Evolutionary conservation across 2,888 invertebrate genomes (phyloP).

Genomic region (Alviniconcha strummeri): DNA sequence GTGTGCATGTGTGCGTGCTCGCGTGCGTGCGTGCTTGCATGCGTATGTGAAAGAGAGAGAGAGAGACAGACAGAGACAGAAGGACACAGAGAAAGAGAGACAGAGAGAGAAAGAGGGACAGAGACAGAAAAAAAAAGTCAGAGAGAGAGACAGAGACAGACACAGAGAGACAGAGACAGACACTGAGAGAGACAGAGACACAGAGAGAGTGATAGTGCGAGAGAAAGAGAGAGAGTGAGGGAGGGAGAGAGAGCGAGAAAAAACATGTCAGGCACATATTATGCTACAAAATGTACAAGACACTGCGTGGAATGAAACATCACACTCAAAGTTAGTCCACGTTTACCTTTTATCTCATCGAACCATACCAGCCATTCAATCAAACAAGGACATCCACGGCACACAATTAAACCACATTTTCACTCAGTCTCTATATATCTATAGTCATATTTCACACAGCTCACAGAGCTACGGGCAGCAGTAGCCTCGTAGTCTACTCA

Average conservation of each 20-base stretch:
- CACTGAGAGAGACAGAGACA: constrained; percentile 15
- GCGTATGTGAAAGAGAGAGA: constrained; percentile 2
- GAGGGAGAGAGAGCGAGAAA: constrained; percentile 4
- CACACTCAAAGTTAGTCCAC: too few species aligned
- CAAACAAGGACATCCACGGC: background rate
- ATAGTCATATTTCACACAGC: too few species aligned
- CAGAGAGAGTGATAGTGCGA: constrained; percentile 18
- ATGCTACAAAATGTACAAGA: too few species aligned
- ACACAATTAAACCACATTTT: too few species aligned
- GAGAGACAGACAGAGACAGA: constrained; percentile 34
- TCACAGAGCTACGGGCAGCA: too few species aligned
- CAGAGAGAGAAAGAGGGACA: background rate
- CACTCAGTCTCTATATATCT: too few species aligned
- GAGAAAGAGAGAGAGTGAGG: constrained; percentile 13
- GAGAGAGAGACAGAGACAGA: constrained; percentile 9
- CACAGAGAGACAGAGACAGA: constrained; percentile 15
- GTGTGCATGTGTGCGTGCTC: background rate
- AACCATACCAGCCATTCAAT: too few species aligned
- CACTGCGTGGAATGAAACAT: too few species aligned
- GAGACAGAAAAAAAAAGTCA: background rate
- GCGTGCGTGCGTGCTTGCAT: background rate
- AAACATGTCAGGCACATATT: too few species aligned
- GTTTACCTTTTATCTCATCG: too few species aligned
- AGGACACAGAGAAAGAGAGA: constrained; percentile 9
- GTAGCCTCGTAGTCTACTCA: too few species aligned